A percentile compares a stretch with the other conserved stretches of the same genome.
Evolutionary conservation across 2,888 invertebrate species (phyloP).

Genomic region (Stenoptilia bipunctidactyla): DNA sequence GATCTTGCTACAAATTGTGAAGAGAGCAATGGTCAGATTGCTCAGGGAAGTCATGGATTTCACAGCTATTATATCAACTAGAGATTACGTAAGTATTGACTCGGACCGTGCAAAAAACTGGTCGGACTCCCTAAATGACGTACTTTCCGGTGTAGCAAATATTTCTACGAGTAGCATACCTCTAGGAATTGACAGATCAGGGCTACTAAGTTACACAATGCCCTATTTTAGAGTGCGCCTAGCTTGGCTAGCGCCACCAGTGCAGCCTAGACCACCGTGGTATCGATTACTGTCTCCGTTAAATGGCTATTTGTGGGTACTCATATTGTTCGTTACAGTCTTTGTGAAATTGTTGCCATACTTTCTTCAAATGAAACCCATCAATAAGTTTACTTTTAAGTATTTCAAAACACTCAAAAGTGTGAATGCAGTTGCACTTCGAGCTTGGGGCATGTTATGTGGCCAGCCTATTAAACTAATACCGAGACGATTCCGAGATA

Average conservation of each 20-base stretch:
- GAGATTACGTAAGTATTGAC: conserved; percentile 42
- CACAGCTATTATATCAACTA: conserved; percentile 33
- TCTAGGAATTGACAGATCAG: conserved; percentile 33
- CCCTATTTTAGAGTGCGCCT: conserved; percentile 42
- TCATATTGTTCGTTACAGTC: conserved; percentile 30
- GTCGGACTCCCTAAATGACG: conserved; percentile 43
- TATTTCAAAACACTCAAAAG: conserved; percentile 33
- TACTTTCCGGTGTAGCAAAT: conserved; percentile 36
- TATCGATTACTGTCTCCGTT: conserved; percentile 42
- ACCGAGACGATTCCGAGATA: conserved; percentile 42
- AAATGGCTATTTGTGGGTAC: conserved; percentile 42
- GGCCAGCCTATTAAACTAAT: conserved; percentile 39
- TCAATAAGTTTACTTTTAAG: conserved; percentile 28
- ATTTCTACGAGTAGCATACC: conserved; percentile 44
- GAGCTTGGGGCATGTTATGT: conserved; percentile 42
- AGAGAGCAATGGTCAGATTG: conserved; percentile 31
- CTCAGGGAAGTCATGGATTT: conserved; percentile 42
- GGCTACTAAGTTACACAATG: conserved; percentile 35
- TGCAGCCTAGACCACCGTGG: conserved; percentile 32
- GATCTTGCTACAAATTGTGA: conserved; percentile 37
- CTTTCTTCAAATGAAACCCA: conserved; percentile 25
- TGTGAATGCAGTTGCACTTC: conserved; percentile 30
- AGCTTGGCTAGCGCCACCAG: conserved; percentile 44
- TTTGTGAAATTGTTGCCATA: conserved; percentile 36
- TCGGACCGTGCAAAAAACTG: conserved; percentile 39